These are phyloP conservation scores for Drosophila emarginata DNA, from an alignment of 2,888 invertebrate species.

Conservation along the genomic window DNA sequence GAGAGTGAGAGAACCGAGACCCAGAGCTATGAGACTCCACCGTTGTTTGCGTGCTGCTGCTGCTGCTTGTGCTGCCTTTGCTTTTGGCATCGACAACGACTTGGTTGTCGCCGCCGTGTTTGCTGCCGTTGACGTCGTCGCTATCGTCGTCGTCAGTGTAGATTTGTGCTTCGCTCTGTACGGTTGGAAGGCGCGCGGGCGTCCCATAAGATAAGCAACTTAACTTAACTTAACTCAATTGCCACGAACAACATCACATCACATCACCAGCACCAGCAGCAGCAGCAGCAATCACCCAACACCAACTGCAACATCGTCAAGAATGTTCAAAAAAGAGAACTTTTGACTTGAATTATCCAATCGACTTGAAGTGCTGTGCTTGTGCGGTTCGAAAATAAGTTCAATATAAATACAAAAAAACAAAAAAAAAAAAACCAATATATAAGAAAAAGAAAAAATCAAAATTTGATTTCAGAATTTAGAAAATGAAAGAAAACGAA, in stretches of 20 bases:
- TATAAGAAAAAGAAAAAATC: too few species aligned
- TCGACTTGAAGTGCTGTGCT: too few species aligned
- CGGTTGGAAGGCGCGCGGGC: constrained; percentile 80
- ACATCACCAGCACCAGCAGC: constrained; percentile 17
- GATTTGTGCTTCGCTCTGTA: constrained; percentile 82
- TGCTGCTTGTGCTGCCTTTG: constrained; percentile 50
- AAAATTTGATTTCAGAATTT: constrained; percentile 14
- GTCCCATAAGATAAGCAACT: constrained; percentile 37
- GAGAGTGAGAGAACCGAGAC: constrained; percentile 56
- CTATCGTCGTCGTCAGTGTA: constrained; percentile 81
- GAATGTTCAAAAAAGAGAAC: constrained; percentile 38
- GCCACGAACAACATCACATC: constrained; percentile 29
- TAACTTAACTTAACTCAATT: background rate
- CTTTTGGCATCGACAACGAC: constrained; percentile 29
- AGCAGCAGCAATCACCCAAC: constrained; percentile 27
- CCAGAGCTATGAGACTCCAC: constrained; percentile 53
- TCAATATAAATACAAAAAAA: constrained; percentile 19
- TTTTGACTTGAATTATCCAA: constrained; percentile 16
- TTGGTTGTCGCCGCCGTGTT: constrained; percentile 47
- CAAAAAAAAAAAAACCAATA: constrained; percentile 16
- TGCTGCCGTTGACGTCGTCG: constrained; percentile 50
- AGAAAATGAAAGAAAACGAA: constrained; percentile 20
- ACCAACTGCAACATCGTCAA: constrained; percentile 31
- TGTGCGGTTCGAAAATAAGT: background rate
- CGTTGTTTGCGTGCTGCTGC: constrained; percentile 45